Base-by-base conservation (phyloP, 2,888 invertebrate genomes). In the Notodonta ziczac region DNA sequence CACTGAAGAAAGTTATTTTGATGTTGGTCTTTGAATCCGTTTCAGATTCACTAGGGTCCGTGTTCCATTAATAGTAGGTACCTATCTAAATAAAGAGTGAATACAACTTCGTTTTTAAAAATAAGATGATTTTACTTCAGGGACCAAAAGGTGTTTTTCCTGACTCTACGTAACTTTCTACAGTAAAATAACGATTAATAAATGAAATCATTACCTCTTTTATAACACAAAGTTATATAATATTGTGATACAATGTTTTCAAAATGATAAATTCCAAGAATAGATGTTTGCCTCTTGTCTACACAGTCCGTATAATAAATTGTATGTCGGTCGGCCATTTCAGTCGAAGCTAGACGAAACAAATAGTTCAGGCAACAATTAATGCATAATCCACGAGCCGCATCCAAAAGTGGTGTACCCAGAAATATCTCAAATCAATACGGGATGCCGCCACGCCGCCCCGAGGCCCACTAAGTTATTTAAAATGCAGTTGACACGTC, bases 401-500 rank as follows among this genome's bases (percentile, higher is more conserved):
- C 42, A 58, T 24, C 58, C 57, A 24, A 64, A 75, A 71, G 66
- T 63, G 67, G 59, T 32, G 24, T 50, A 24, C 61, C 72, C 76
- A 62, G 61, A 82, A 87, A 88, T 88, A 88, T 80, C 80, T 80
- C 79, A 84, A 89, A 90, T 88, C 87, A 87, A 89, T 88, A 86
- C 76, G 64, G 76, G 70, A 74, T 74, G 70, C 74, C 8, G 13
- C 35, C n/a, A 2, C 39, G 32, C 73, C 76, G 77, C 73, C 24
- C 74, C 73, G 78, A 75, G 77, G 76, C 77, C 78, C 76, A 79
- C 89, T 90, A 88, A 91, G 87, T 91, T 91, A 91, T 92, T 92
- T 91, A 91, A 90, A 90, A 91, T 90, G 87, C 89, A 90, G 88
- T 89, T 90, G 89, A 88, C 91, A 90, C 87, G 83, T 91, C 90